Evolutionary conservation across 2,888 invertebrate species (phyloP), one percentile per base, ranked within the genome.

Genomic region (Acleris holmiana): DNA sequence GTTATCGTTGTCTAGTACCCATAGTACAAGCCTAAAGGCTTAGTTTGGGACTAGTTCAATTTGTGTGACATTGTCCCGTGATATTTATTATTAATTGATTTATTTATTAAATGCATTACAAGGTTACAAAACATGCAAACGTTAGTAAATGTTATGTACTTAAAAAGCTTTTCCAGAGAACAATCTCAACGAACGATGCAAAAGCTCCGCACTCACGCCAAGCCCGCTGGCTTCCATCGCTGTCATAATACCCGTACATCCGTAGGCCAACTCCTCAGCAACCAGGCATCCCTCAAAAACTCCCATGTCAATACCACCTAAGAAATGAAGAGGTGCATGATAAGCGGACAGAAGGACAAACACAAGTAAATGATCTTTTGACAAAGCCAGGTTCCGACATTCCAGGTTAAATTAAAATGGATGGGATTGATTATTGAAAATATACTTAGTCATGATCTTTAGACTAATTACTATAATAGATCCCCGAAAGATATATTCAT

Each of bases 241-340:
- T 6, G 98, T 98, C 94, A 95, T 95, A 71, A 98, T 96, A 69
- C 98, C 99, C 61, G 98, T 96, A 84, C 99, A 99, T 23, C 97
- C 99, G 89, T 96, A 99, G 49, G 97, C 97, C 60, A 99, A 83
- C 85, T 98, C 98, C 88, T 99, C 99, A 40, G 96, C 95, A 59
- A 98, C 94, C 71, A 99, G 81, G 83, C 98, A 96, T 25, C 94
- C 94, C 73, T 97, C 97, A 86, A 97, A 94, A 61, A 95, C 93
- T 71, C 95, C 94, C 83, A 96, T 86, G 64, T 95, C 95, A 80
- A 97, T 88, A 64, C 98, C 98, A 91, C 97, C 97, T 96, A 85
- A 68, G 72, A 76, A 74, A 69, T 67, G 58, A 74, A 48, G 41
- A 53, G 50, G 44, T 51, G 55, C 55, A 54, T 60, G 48, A 67